phyloP scores from a whole-genome alignment of 2,888 invertebrate genomes.

The Volucella zonaria region DNA sequence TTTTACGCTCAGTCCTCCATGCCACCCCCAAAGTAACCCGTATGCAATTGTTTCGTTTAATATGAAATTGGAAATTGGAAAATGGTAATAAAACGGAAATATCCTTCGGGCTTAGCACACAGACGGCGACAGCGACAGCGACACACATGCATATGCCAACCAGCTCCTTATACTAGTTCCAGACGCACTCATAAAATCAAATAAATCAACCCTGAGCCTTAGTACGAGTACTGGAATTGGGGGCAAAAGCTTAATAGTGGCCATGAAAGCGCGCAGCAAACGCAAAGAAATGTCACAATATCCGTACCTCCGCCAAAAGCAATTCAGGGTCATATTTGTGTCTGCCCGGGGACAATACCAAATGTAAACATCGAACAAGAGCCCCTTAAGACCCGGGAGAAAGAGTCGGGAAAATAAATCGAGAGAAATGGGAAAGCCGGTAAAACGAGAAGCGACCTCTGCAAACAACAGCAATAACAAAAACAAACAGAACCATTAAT shows the following conservation, averaged over 20 bases:
- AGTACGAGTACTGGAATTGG: slow-evolving; percentile 7
- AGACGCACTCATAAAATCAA: slow-evolving; percentile 71
- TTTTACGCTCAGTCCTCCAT: neutral
- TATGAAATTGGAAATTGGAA: slow-evolving; percentile 67
- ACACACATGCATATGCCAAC: slow-evolving; percentile 52
- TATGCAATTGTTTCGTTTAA: slow-evolving; percentile 68
- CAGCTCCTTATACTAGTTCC: slow-evolving; percentile 41
- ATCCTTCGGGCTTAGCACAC: slow-evolving; percentile 58
- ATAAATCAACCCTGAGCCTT: slow-evolving; percentile 64
- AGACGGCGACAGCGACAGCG: slow-evolving; percentile 24
- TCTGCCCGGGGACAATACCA: slow-evolving; percentile 29
- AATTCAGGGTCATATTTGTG: slow-evolving; percentile 71
- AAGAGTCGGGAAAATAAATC: neutral
- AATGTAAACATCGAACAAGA: slow-evolving; percentile 64
- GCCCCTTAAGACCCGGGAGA: slow-evolving; percentile 12
- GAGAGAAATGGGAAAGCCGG: neutral
- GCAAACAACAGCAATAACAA: slow-evolving; percentile 64
- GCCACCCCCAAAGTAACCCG: neutral
- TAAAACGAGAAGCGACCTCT: slow-evolving; percentile 42
- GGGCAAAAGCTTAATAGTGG: neutral
- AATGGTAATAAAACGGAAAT: slow-evolving; percentile 72
- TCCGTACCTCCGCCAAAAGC: slow-evolving; percentile 44
- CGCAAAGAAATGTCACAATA: slow-evolving; percentile 66
- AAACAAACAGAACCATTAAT: slow-evolving; percentile 74
- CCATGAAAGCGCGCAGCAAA: slow-evolving; percentile 28